Evolutionary conservation across 2,888 invertebrate species (phyloP).

Genomic region (Opisthograptis luteolata): DNA sequence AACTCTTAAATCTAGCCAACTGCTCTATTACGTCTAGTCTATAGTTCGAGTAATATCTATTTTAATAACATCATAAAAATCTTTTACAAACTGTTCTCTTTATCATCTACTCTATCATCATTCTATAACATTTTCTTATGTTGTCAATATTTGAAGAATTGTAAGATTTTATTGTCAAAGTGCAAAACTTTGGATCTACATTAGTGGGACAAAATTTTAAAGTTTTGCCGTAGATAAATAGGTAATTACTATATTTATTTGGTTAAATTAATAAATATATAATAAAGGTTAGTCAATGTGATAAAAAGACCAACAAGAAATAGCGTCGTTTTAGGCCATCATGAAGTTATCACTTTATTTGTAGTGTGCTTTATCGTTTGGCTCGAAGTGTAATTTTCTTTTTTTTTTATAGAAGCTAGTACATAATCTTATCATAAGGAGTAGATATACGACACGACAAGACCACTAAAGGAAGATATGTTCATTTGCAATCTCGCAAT

Average conservation of each 20-base stretch:
- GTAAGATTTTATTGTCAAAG: conserved; percentile 35
- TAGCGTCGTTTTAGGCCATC: conserved; percentile 23
- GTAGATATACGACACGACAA: conserved; percentile 15
- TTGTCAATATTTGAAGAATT: conserved; percentile 18
- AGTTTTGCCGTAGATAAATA: no score
- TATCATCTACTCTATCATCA: conserved; percentile 20
- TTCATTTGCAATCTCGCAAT: conserved; percentile 39
- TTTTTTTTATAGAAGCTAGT: conserved; percentile 19
- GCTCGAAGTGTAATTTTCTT: conserved; percentile 23
- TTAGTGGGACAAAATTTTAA: conserved; percentile 1
- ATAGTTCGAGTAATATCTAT: conserved; percentile 13
- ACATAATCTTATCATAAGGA: conserved; percentile 31
- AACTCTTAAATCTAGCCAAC: conserved; percentile 19
- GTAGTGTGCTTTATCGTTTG: conserved; percentile 18
- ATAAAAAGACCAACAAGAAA: conserved; percentile 10
- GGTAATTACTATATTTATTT: no score
- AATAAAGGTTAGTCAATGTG: conserved; percentile 4
- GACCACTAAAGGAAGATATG: conserved; percentile 33
- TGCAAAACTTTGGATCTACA: conserved; percentile 24
- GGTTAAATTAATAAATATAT: conserved; percentile 17
- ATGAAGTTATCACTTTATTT: background rate
- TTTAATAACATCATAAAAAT: conserved; percentile 33
- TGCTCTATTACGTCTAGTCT: conserved; percentile 22
- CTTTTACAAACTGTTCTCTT: conserved; percentile 29
- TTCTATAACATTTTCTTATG: conserved; percentile 7